Evolutionary conservation across 2,888 invertebrate genomes (phyloP).

Genomic region (Agrotis clavis): DNA sequence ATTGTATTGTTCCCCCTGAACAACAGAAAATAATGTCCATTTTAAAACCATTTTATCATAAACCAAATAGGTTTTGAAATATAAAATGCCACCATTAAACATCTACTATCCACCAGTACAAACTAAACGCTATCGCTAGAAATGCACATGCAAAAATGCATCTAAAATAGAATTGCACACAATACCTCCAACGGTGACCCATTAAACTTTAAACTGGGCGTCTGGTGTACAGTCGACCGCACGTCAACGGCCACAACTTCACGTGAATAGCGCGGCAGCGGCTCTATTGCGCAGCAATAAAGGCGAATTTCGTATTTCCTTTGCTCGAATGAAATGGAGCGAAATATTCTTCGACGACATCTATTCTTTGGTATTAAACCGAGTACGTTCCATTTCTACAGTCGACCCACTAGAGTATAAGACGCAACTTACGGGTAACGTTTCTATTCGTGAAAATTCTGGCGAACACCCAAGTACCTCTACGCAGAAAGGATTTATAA

Average conservation of each 20-base stretch:
- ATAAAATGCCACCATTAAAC: constrained; percentile 6
- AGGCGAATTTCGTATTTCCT: constrained; percentile 16
- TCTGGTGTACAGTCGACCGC: constrained; percentile 27
- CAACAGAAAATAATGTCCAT: not conserved
- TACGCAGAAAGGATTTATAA: constrained; percentile 23
- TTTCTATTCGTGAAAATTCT: constrained; percentile 36
- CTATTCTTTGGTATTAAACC: constrained; percentile 35
- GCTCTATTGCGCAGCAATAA: constrained; percentile 9
- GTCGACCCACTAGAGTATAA: constrained; percentile 11
- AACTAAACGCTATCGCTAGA: constrained; percentile 28
- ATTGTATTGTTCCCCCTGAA: too few species aligned
- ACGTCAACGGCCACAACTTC: constrained; percentile 1
- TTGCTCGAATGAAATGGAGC: constrained; percentile 40
- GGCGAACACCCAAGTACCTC: constrained; percentile 43
- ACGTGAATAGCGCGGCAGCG: constrained; percentile 5
- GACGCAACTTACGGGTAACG: constrained; percentile 18
- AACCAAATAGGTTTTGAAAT: not conserved
- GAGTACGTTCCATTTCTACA: constrained; percentile 9
- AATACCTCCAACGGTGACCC: constrained; percentile 71
- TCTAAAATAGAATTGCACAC: constrained; percentile 53
- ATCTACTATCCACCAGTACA: not conserved
- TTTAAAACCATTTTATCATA: not conserved
- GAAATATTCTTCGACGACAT: constrained; percentile 40
- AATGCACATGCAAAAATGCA: constrained; percentile 52
- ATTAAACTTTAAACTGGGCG: constrained; percentile 72